Base-by-base conservation (phyloP, 1,140 invertebrate genomes). In the Zaprionus africanus region DNA sequence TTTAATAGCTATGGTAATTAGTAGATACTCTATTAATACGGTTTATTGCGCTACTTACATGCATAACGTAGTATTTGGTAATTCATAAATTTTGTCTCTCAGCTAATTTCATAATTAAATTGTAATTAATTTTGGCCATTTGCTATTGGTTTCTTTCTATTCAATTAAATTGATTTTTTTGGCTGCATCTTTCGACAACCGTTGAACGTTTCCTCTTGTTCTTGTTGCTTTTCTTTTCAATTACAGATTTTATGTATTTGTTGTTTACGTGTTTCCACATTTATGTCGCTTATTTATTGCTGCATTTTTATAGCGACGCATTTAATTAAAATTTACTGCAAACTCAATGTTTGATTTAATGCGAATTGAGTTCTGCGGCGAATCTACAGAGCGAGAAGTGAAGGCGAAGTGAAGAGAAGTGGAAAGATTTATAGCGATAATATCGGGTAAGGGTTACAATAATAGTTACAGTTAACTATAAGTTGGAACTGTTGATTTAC, bases 11-110 rank as follows among this genome's bases (percentile, higher is more conserved):
- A 71, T 56, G 36, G 72, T 46, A 46, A 17, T 17, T 46, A 71
- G 59, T 83, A 41, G 66, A 53, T 76, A 77, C 63, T 64, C 63
- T 64, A 61, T 62, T 76, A 54, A 75, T 76, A 79, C 58, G 76
- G 68, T 65, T 53, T 76, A 59, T 77, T 81, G 84, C 78, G 71
- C 81, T 88, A 88, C 81, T 88, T 88, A 90, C 78, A 90, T 88
- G 84, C 78, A 79, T 60, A 88, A 62, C 22, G 60, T 78, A 83
- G 57, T 72, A 46, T 69, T 58, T 81, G 31, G 9, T 65, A 70
- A 76, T 75, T 70, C 57, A 63, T 38, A 19, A 28, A 41, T 61
- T 65, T 49, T 15, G 24, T 31, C 46, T 59, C 41, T 28, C 43
- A 63, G 60, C 63, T 56, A 43, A 38, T 70, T 64, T 28, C 22